Conservation (phyloP, 2,797 vertebrate species). For the Rhynchonycteris naso region DNA sequence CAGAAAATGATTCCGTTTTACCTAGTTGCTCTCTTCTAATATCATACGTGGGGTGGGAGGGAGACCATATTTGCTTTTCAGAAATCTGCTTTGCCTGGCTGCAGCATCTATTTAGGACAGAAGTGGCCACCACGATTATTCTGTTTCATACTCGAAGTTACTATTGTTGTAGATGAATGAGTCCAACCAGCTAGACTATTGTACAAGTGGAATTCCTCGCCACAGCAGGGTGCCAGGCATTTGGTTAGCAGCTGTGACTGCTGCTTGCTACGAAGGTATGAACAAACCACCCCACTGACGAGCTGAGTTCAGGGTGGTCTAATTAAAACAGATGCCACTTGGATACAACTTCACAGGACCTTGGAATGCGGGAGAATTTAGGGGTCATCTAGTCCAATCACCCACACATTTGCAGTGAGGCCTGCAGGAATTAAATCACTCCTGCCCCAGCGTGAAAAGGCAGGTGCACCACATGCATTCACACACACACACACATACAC, state of each 20-base stretch:
- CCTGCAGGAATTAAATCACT: constrained; percentile 20
- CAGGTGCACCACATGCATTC: background rate
- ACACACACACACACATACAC: background rate
- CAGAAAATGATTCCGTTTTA: constrained; percentile 39
- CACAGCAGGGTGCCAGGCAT: background rate
- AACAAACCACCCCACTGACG: constrained; percentile 3
- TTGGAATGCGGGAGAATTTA: constrained; percentile 42
- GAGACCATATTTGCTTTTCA: background rate
- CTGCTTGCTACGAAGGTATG: constrained; percentile 11
- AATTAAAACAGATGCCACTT: constrained; percentile 60
- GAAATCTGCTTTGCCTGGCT: constrained; percentile 28
- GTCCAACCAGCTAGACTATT: background rate
- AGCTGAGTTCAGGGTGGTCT: constrained; percentile 61
- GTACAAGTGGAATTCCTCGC: constrained; percentile 26
- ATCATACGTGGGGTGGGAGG: background rate
- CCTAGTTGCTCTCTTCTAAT: constrained; percentile 12
- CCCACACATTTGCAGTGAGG: constrained; percentile 32
- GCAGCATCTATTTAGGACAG: background rate
- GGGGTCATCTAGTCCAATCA: constrained; percentile 43
- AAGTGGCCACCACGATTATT: background rate
- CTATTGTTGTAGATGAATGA: constrained; percentile 17
- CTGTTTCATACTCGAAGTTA: background rate
- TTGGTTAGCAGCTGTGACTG: constrained; percentile 59
- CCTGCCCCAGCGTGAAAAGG: constrained; percentile 20
- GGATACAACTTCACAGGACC: constrained; percentile 55